Evolutionary conservation across 2,888 invertebrate species (phyloP).

Genomic region (Caenorhabditis sp.): DNA sequence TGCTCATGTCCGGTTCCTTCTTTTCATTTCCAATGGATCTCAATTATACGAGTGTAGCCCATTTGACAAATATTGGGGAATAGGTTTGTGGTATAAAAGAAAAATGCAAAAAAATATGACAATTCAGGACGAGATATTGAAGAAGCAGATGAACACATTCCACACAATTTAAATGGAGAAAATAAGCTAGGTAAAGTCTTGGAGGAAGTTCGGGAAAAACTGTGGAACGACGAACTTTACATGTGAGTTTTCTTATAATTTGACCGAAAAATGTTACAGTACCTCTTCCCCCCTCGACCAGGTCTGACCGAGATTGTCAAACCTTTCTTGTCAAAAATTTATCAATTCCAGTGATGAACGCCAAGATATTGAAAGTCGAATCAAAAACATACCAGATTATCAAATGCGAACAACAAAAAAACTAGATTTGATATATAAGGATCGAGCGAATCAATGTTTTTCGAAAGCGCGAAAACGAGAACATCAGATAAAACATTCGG

Average conservation of each 20-base stretch:
- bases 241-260: slow-evolving; percentile 17
- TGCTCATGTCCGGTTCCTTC: slow-evolving; percentile 21
- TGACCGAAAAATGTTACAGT: too few relatives aligned
- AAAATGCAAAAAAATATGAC: not conserved
- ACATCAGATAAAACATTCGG: not conserved
- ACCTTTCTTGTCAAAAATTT: not conserved
- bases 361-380: slow-evolving; percentile 14
- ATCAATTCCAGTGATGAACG: slow-evolving; percentile 19
- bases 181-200: slow-evolving; percentile 29
- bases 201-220: slow-evolving; percentile 19
- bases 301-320: too few relatives aligned
- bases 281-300: too few relatives aligned
- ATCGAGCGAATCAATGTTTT: slow-evolving; percentile 10
- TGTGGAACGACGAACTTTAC: slow-evolving; percentile 16
- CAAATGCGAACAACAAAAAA: slow-evolving; percentile 12
- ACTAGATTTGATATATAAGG: slow-evolving; percentile 33
- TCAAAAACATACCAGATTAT: slow-evolving; percentile 11
- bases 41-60: slow-evolving; percentile 49
- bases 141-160: not conserved
- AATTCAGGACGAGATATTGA: slow-evolving; percentile 18
- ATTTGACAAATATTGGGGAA: slow-evolving; percentile 52
- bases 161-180: not conserved
- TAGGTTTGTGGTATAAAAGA: slow-evolving; percentile 26
- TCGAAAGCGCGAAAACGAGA: slow-evolving; percentile 2
- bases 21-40: slow-evolving; percentile 46